Conservation (phyloP, 2,797 vertebrate species). For the Sarcophilus harrisii region DNA sequence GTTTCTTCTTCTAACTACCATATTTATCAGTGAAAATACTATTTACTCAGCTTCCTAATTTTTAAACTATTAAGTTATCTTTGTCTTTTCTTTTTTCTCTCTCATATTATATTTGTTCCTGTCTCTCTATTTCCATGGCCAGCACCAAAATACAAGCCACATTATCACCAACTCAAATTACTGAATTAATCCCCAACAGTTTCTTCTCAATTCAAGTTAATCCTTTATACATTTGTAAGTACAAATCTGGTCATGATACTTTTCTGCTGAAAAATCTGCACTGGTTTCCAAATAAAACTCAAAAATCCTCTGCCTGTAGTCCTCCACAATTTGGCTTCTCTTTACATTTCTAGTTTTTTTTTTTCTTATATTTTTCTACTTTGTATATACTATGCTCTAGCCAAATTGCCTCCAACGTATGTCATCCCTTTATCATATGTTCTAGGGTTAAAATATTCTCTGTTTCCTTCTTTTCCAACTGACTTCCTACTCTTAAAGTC, state of each 20-base stretch:
- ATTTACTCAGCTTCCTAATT: neutral
- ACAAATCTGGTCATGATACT: too few species aligned
- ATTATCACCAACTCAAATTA: neutral
- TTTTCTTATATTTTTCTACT: rapidly evolving
- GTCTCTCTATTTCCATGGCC: neutral
- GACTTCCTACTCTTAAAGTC: neutral
- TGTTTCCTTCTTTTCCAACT: neutral
- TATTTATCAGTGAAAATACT: neutral
- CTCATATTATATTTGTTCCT: neutral
- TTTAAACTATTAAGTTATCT: neutral
- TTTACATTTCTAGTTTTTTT: too few species aligned
- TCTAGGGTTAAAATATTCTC: neutral
- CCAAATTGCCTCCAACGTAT: neutral
- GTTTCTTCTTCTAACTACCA: neutral
- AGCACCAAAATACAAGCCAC: neutral
- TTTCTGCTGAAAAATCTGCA: too few species aligned
- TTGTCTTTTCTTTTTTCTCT: neutral
- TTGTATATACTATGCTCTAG: neutral
- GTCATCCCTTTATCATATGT: neutral
- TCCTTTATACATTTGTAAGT: too few species aligned
- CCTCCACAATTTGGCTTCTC: rapidly evolving
- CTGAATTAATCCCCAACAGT: too few species aligned
- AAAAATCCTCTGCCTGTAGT: too few species aligned
- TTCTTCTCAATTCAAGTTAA: too few species aligned
- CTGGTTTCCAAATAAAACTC: too few species aligned